These are phyloP conservation scores for Chiroxiphia lanceolata DNA, from an alignment of 2,797 vertebrate genomes.

Conservation along the genomic window DNA sequence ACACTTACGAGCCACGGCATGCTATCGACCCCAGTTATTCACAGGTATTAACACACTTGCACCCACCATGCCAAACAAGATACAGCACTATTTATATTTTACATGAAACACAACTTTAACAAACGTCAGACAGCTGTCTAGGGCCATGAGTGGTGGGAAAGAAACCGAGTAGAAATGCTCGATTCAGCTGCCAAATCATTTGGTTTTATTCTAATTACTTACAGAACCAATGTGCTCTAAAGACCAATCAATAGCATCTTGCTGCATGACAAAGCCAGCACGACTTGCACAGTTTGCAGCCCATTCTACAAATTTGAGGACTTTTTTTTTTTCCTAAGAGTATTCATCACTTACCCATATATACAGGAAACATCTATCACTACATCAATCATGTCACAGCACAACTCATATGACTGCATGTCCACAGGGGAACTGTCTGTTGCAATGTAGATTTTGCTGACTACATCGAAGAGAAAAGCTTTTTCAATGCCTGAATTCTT, in stretches of 20 bases:
- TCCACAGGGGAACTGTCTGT: conserved; percentile 99
- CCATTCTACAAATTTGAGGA: background rate
- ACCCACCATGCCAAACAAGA: background rate
- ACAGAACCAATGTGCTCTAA: background rate
- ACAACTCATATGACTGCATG: conserved; percentile 98
- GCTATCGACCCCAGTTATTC: rapidly evolving
- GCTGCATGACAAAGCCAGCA: background rate
- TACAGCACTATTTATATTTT: background rate
- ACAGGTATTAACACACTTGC: background rate
- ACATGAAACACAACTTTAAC: background rate
- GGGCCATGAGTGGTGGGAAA: background rate
- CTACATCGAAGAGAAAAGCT: conserved; percentile 98
- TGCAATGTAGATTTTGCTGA: conserved; percentile 99
- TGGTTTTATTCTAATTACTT: background rate
- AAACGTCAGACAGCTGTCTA: background rate
- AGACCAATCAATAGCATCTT: background rate
- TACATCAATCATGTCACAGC: conserved; percentile 99
- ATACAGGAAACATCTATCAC: conserved; percentile 99
- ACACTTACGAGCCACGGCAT: background rate
- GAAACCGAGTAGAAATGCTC: background rate
- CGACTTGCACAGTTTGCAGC: background rate
- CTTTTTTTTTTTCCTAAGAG: background rate
- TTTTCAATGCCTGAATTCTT: conserved; percentile 99
- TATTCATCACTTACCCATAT: conserved; percentile 88
- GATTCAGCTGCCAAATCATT: background rate